Conservation (phyloP, 2,888 invertebrate genomes). For the Deroplatys truncata region DNA sequence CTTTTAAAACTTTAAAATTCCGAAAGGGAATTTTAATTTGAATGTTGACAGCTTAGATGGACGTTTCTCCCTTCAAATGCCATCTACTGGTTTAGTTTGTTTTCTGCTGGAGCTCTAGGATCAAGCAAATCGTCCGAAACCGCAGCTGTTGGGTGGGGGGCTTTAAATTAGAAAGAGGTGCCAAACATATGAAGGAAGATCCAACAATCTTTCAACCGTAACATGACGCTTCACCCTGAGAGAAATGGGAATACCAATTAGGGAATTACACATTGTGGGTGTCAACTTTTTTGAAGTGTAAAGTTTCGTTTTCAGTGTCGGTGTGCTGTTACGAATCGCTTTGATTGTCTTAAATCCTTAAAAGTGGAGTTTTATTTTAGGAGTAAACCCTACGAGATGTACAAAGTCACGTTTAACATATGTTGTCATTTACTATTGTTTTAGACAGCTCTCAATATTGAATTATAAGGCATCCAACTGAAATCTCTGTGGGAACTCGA, state of each 20-base stretch:
- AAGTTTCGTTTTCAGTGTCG: no score
- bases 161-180: not conserved
- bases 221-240: no score
- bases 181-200: not conserved
- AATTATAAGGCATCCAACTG: no score
- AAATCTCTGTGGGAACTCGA: no score
- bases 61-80: not conserved
- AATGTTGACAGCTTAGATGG: not conserved
- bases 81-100: not conserved
- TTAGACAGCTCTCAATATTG: no score
- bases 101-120: not conserved
- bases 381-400: no score
- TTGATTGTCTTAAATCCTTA: no score
- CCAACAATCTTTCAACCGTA: not conserved
- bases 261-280: not conserved
- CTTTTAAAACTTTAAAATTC: not conserved
- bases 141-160: not conserved
- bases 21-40: not conserved
- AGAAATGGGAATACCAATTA: not conserved
- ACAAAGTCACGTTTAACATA: no score
- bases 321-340: no score
- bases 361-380: no score
- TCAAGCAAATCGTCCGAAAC: not conserved
- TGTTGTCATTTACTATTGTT: no score
- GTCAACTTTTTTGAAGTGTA: not conserved